Base-by-base conservation (phyloP, 1,140 invertebrate species). In the Eriocheir sinensis region DNA sequence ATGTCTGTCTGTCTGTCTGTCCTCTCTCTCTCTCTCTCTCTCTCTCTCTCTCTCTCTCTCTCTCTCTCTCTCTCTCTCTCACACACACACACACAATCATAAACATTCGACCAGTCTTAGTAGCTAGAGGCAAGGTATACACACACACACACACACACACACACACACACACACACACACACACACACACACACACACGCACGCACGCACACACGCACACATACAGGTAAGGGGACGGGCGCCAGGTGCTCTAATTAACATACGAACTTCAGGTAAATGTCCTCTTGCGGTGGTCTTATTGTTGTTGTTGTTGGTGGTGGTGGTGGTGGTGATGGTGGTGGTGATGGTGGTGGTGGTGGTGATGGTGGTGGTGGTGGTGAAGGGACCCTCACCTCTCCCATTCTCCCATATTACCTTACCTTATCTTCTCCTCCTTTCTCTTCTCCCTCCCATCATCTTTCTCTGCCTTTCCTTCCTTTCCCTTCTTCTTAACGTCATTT, bases 81-180 rank as follows among this genome's bases (percentile, higher is more conserved):
- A 72, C 83, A 86, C 83, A 86, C 83, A 86, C 83, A 86, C 83
- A 86, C 83, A 36, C 83, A 86, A n/a, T 34, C 36, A 32, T n/a
- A 86, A 15, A n/a, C 83, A 32, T 32, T 36, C n/a, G 4, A 6
- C 2, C 83, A 40, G 12, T 34, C n/a, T n/a, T n/a, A n/a, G n/a
- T 4, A 36, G 12, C 40, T 32, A 86, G 12, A 86, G 30, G 36
- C 83, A 85, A 85, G 15, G 17, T 30, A 85, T 21, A 85, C 83
- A 85, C 83, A 85, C 83, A 85, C 83, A 38, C 83, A 85, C 83
- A 85, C 83, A 38, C 83, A 85, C 83, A 85, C 83, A 38, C 83
- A 85, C 83, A 85, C 83, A 38, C 83, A 81, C 60, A 72, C 60
- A 15, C 60, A 72, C 81, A 83, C 83, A 17, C 80, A 34, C 83